Evolutionary conservation across 2,113 vertebrate species (phyloP), one percentile per base, ranked within the genome.

Genomic region (Serilophus lunatus): DNA sequence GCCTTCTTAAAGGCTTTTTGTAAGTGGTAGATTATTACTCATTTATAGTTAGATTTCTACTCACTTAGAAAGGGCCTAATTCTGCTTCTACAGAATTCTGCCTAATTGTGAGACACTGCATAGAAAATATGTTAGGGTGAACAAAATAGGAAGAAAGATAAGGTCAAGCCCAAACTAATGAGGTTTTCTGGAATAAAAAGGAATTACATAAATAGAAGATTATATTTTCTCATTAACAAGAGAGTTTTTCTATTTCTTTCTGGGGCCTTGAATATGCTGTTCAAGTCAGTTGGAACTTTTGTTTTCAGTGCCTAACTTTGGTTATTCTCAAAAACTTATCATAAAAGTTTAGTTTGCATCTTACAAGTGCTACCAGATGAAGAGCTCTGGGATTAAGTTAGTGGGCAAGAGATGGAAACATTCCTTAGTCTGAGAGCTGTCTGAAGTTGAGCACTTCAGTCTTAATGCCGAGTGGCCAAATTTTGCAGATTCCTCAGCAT

Each of bases 171-270:
- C 54, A 70, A 90, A 70, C 24, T 86, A 76, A 93, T 95, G 80
- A 96, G 28, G 18, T 95, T 83, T 56, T 88, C 57, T 25, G 18
- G 76, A 77, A 88, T 35, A 71, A 83, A 82, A 75, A 49, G 19
- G n/a, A 86, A 35, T 75, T 94, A 68, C 28, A 90, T 90, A 95
- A 94, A 92, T 82, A 92, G 82, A 76, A 60, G 60, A 90, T 86
- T 60, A 36, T 81, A 86, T 78, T 94, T 95, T 88, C 56, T 95
- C 68, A 86, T 83, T 94, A 93, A 38, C 25, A 75, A 79, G 33
- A 60, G 82, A 72, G 16, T n/a, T 82, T 72, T 85, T 82, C 83
- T 38, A 19, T 88, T 83, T 74, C 68, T 68, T 78, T 92, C 45
- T 16, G 19, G 18, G 53, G 70, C 56, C 51, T 68, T 60, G 36